Conservation (phyloP, 2,888 invertebrate genomes). For the Smittia aterrima region DNA sequence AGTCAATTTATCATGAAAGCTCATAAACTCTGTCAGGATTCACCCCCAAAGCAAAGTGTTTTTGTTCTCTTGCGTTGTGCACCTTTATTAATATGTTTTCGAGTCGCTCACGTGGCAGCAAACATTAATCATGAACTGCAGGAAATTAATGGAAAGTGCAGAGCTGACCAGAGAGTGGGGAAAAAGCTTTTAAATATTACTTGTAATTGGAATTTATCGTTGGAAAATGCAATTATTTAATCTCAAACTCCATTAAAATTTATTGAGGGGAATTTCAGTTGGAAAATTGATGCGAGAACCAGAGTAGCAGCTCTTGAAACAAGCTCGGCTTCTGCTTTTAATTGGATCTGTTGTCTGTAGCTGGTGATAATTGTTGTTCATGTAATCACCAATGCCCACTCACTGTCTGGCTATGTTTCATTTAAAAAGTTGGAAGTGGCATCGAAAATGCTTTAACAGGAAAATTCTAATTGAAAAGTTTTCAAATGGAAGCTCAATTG, state of each 20-base stretch:
- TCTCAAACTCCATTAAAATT: conserved; percentile 31
- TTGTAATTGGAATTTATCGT: conserved; percentile 33
- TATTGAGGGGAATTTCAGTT: conserved; percentile 11
- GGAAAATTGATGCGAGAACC: conserved; percentile 25
- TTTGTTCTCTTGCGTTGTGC: no score
- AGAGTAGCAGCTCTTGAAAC: background rate
- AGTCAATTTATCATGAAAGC: conserved; percentile 3
- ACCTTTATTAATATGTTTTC: conserved; percentile 9
- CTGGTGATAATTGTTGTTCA: background rate
- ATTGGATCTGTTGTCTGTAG: background rate
- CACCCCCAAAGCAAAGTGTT: background rate
- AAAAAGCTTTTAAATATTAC: conserved; percentile 10
- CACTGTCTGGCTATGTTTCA: background rate
- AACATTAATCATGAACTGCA: background rate
- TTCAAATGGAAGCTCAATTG: background rate
- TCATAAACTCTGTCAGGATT: background rate
- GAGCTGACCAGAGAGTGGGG: background rate
- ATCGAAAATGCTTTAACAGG: no score
- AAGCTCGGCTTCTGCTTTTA: background rate
- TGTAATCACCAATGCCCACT: background rate
- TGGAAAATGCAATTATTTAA: conserved; percentile 37
- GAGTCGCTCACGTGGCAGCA: background rate
- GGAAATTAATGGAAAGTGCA: conserved; percentile 8
- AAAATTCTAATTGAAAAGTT: no score
- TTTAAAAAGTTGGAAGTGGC: background rate